Evolutionary conservation across 2,113 vertebrate genomes (phyloP).

Genomic region (Chlamydotis undulata): DNA sequence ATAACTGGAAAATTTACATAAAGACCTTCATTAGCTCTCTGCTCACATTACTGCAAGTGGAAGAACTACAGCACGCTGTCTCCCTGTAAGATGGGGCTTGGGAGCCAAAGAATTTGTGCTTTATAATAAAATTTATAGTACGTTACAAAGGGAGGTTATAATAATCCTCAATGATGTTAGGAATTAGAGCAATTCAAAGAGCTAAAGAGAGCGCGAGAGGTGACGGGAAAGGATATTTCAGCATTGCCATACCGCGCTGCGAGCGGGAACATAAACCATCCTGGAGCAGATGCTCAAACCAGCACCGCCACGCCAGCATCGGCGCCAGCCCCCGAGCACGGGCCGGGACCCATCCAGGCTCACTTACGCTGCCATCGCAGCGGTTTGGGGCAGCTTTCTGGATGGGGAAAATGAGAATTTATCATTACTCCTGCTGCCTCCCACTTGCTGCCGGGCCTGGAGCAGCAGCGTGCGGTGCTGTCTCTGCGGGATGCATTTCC

Average conservation of each 20-base stretch:
- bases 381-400: constrained; percentile 8
- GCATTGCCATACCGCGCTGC: not conserved
- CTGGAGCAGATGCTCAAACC: not conserved
- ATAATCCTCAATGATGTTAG: constrained; percentile 75
- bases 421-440: not conserved
- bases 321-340: fast-evolving
- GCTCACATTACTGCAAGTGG: constrained; percentile 68
- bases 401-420: not conserved
- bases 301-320: fast-evolving
- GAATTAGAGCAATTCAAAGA: constrained; percentile 71
- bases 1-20: constrained; percentile 81
- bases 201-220: constrained; percentile 1
- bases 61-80: constrained; percentile 67
- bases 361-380: not conserved
- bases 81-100: constrained; percentile 68
- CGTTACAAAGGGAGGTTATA: constrained; percentile 70
- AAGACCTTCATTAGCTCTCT: constrained; percentile 80
- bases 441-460: not conserved
- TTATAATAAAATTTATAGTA: constrained; percentile 78
- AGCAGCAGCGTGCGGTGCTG: not conserved
- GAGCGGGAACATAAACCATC: constrained; percentile 38
- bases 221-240: constrained; percentile 67
- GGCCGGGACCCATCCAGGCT: not conserved
- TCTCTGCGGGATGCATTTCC: not conserved
- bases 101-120: constrained; percentile 69